Base-by-base conservation (phyloP, 2,797 vertebrate species). In the Bovichtus diacanthus region DNA sequence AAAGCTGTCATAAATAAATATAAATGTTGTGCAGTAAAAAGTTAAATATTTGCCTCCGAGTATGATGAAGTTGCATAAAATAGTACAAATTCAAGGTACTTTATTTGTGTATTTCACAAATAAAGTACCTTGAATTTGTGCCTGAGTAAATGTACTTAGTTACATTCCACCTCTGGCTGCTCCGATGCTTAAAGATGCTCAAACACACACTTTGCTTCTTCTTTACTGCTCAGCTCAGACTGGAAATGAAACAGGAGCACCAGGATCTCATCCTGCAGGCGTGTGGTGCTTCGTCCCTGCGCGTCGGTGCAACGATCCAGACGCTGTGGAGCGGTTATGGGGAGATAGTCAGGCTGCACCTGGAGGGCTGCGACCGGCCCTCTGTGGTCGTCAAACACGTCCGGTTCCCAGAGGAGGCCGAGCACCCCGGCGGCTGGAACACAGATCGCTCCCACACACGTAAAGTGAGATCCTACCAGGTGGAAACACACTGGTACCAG, bases 281-380 rank as follows among this genome's bases (percentile, higher is more conserved):
- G 0, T 94, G 93, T 2, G 87, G 90, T 0, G 95, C 95, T 0
- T 84, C 90, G 0, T 82, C 91, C 2, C 82, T 95, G 1, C 87
- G 58, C 1, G 83, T 91, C 0, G 94, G 94, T 1, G 69, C 70
- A 4, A 89, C 77, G 36, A 94, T 95, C 85, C 95, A 95, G 86
- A 93, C 90, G 0, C 82, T 96, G 76, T 96, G 95, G 95, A 94
- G 95, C 38, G 95, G 95, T 0, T 96, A 96, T 5, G 95, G 95
- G 2, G 88, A 94, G 85, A 94, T 96, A 4, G 81, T 94, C 19
- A 76, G 95, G 49, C 81, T 95, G 38, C 92, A 95, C 67, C 78
- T 96, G 84, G 70, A 93, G 29, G 93, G 92, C 80, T 82, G 93
- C 41, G 85, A 87, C 16, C 90, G 92, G 12, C 75, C 92, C 4